Evolutionary conservation across 2,888 invertebrate species (phyloP).

Genomic region (Eurytoma adleriae): DNA sequence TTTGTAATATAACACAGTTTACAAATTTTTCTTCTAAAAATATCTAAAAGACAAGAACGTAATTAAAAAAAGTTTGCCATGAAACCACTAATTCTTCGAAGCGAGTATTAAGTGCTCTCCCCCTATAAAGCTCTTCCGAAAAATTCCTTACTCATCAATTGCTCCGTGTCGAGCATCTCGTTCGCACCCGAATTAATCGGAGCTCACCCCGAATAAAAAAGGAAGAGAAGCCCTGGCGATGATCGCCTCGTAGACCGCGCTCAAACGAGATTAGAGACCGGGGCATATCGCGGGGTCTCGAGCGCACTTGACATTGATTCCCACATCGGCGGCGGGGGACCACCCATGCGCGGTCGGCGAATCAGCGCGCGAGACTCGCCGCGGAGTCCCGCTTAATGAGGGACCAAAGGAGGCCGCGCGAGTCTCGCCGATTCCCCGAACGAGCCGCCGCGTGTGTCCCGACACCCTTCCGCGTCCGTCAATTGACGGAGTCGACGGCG

Average conservation of each 20-base stretch:
- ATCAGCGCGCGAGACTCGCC: conserved; percentile 45
- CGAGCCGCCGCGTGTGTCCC: background rate
- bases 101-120: too few species aligned
- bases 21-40: too few species aligned
- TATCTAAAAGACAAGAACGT: too few species aligned
- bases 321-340: conserved; percentile 57
- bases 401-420: conserved; percentile 48
- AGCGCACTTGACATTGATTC: conserved; percentile 65
- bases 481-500: background rate
- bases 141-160: conserved; percentile 8
- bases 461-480: background rate
- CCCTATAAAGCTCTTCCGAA: background rate
- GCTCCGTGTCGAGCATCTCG: background rate
- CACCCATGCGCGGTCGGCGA: conserved; percentile 61
- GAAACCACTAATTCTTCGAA: too few species aligned
- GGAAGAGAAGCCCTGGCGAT: too few species aligned
- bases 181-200: conserved; percentile 7
- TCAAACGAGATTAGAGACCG: background rate
- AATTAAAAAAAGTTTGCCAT: too few species aligned
- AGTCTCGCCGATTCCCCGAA: conserved; percentile 6
- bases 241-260: background rate
- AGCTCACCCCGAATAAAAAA: too few species aligned
- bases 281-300: conserved; percentile 53
- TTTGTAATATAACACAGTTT: too few species aligned
- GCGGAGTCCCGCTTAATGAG: conserved; percentile 45